Base-by-base conservation (phyloP, 2,797 vertebrate species). In the Lepus oiostolus region DNA sequence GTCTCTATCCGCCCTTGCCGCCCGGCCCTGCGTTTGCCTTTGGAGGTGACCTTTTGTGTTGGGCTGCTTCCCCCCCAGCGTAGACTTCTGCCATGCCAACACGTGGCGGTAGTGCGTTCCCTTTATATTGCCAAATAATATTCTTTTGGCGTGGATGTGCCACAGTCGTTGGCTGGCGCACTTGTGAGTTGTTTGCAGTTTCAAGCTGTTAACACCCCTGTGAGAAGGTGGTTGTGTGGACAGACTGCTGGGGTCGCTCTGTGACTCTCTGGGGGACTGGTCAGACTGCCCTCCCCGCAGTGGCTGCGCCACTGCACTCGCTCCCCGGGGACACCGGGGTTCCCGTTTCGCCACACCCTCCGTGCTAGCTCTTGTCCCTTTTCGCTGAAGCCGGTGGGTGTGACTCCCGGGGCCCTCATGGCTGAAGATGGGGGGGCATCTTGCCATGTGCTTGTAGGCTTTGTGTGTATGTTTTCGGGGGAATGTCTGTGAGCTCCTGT, bases 251-350 rank as follows among this genome's bases (percentile, higher is more conserved):
- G 65, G 65, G 26, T 72, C n/a, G 14, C 14, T 38, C 5, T 58
- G 81, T 85, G 58, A 50, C 70, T 68, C 50, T 95, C 82, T 52
- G 80, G 65, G 93, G 85, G 79, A 85, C 52, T 35, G 32, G 14
- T 5, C 35, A 54, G 22, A 60, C n/a, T 75, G 54, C 54, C 9
- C 60, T 63, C 81, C 67, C 62, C 65, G 58, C 47, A 42, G 50
- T 71, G n/a, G 24, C 54, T 21, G 28, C 7, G n/a, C 11, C 7
- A 13, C 54, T 85, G 63, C 79, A 28, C 47, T 32, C 16, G 67
- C 8, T 30, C 28, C 83, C 83, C 12, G 16, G n/a, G 68, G 17
- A 2, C 12, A 1, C 30, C 16, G 74, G 0, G 28, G 21, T 54
- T 30, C 38, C 71, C 24, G 9, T 32, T 47, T 70, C 77, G 80